phyloP scores from a whole-genome alignment of 2,888 invertebrate species.

The Augochlorella aurata region DNA sequence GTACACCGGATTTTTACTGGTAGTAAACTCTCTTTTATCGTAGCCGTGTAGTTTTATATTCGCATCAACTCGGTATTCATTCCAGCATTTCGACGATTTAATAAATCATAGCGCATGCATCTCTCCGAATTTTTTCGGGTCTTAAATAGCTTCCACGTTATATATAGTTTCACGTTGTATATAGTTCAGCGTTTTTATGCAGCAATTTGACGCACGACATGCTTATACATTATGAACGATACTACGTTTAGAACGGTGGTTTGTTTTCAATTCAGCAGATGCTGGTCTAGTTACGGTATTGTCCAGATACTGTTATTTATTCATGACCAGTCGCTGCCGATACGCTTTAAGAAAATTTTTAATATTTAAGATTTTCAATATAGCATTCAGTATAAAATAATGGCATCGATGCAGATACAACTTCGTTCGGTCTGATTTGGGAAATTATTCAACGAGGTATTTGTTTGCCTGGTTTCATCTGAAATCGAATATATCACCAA shows the following conservation, averaged over 20 bases:
- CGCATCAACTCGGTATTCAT: constrained; percentile 23
- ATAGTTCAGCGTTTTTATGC: background rate
- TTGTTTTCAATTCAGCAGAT: background rate
- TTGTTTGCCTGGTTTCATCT: background rate
- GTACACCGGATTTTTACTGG: constrained; percentile 67
- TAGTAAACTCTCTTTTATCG: constrained; percentile 70
- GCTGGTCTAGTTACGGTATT: background rate
- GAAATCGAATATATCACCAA: background rate
- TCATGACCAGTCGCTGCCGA: background rate
- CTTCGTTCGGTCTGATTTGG: background rate
- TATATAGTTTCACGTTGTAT: no score
- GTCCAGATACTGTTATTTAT: background rate
- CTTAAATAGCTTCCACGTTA: constrained; percentile 2
- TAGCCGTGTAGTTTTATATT: constrained; percentile 46
- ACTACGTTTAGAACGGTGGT: background rate
- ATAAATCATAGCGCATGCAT: constrained; percentile 44
- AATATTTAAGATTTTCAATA: background rate
- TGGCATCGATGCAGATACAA: background rate
- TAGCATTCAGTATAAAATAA: background rate
- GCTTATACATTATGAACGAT: background rate
- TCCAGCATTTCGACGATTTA: constrained; percentile 44
- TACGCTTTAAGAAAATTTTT: background rate
- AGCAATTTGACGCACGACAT: background rate
- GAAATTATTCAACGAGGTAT: background rate
- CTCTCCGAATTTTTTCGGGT: background rate